phyloP scores from a whole-genome alignment of 2,113 vertebrate genomes.

The Oxygymnocypris stewartii region DNA sequence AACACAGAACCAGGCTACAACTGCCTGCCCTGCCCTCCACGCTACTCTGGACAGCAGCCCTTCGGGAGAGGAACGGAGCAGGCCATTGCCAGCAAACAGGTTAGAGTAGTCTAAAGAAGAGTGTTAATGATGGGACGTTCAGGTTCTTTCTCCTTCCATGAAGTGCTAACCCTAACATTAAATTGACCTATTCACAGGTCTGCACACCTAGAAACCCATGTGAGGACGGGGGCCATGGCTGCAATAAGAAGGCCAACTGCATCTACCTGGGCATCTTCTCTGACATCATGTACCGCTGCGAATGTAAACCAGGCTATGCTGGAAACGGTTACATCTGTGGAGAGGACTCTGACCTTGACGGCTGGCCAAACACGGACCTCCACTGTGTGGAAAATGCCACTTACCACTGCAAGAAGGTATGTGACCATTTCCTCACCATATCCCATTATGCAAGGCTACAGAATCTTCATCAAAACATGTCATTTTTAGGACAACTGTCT shows the following conservation, averaged over 20 bases:
- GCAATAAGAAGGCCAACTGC: constrained; percentile 95
- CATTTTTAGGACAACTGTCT: constrained; percentile 92
- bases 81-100: constrained; percentile 92
- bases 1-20: constrained; percentile 96
- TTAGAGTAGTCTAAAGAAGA: constrained; percentile 55
- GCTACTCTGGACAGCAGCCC: constrained; percentile 89
- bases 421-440: constrained; percentile 44
- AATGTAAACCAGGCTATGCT: constrained; percentile 95
- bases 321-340: constrained; percentile 95
- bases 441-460: constrained; percentile 5
- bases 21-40: constrained; percentile 89
- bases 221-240: constrained; percentile 89
- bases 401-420: constrained; percentile 98
- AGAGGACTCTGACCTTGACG: constrained; percentile 93
- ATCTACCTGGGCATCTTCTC: constrained; percentile 94
- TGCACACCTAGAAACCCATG: constrained; percentile 95
- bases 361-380: constrained; percentile 92
- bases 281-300: constrained; percentile 95
- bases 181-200: constrained; percentile 71
- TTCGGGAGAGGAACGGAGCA: constrained; percentile 87
- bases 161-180: neutral
- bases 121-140: neutral
- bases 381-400: constrained; percentile 93
- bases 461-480: constrained; percentile 43
- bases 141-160: neutral